Evolutionary conservation across 2,888 invertebrate species (phyloP), one percentile per base, ranked within the genome.

Genomic region (Pediacus dermestoides): DNA sequence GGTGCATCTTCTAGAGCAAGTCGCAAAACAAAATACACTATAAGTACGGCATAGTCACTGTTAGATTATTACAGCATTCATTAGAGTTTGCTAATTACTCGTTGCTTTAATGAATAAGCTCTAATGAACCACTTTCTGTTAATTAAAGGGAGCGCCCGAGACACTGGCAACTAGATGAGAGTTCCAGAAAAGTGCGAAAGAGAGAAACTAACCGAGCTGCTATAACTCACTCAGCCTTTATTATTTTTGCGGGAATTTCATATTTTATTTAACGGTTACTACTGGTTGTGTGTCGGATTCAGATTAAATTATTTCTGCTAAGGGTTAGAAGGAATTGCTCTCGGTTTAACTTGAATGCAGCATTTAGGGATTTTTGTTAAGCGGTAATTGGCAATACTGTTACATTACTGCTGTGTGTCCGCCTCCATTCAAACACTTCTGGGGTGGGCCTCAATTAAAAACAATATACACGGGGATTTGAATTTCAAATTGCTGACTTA

Each of bases 81-180:
- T 81, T 84, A 82, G 82, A 84, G 82, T 82, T 83, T 82, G 82
- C 84, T 85, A 84, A 85, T 85, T 85, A 84, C 83, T 82, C 82
- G 82, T 82, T 82, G 82, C 83, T 83, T 82, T 85, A 85, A 85
- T 85, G 84, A 85, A 84, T 84, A 84, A 84, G 82, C 84, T 82
- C 83, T 84, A 85, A 85, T 85, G 85, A 85, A 85, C 84, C 84
- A 84, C 85, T 85, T 84, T 85, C 82, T 83, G 84, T 84, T 84
- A 85, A 85, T 85, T 84, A 85, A 84, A 85, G 83, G 82, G 66
- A 66, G 64, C 64, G 65, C 62, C 64, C 58, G 59, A 64, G 63
- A 65, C 61, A 62, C 59, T 60, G 60, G 52, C 60, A 60, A 59
- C 62, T 63, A 63, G 62, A 64, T 58, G 62, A 61, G 61, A 61